These are phyloP conservation scores for Myopa testacea DNA, from an alignment of 2,888 invertebrate genomes.

Conservation along the genomic window DNA sequence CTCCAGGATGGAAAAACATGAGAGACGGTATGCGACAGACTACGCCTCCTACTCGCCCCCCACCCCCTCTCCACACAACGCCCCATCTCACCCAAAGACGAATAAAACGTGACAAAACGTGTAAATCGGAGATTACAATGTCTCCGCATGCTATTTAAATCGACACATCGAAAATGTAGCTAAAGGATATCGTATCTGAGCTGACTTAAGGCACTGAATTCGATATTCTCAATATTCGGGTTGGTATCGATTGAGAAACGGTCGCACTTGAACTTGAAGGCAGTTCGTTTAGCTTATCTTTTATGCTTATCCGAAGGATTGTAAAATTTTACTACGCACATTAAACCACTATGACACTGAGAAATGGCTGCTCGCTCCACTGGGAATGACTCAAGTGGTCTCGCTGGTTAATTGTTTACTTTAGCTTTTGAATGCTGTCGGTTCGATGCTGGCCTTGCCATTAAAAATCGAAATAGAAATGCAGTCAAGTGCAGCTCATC, in stretches of 20 bases:
- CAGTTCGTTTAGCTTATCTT: not conserved
- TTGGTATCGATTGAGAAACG: not conserved
- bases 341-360: not conserved
- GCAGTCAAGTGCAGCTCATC: constrained; percentile 25
- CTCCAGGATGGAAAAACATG: not conserved
- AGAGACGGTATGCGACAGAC: not conserved
- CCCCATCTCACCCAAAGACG: not conserved
- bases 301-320: constrained; percentile 3
- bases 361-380: no score
- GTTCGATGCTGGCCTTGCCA: not conserved
- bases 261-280: constrained; percentile 18
- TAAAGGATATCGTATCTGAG: not conserved
- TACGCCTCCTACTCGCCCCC: no score
- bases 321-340: not conserved
- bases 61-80: no score
- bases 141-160: not conserved
- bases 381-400: constrained; percentile 16
- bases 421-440: not conserved
- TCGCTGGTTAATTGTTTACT: constrained; percentile 23
- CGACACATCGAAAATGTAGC: not conserved
- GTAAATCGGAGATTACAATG: constrained; percentile 13
- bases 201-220: not conserved
- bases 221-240: not conserved
- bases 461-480: not conserved
- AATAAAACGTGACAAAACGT: constrained; percentile 28